These are phyloP conservation scores for Isaurus tuberculatus DNA, from an alignment of 92 coral and sea anemone species.

Conservation along the genomic window DNA sequence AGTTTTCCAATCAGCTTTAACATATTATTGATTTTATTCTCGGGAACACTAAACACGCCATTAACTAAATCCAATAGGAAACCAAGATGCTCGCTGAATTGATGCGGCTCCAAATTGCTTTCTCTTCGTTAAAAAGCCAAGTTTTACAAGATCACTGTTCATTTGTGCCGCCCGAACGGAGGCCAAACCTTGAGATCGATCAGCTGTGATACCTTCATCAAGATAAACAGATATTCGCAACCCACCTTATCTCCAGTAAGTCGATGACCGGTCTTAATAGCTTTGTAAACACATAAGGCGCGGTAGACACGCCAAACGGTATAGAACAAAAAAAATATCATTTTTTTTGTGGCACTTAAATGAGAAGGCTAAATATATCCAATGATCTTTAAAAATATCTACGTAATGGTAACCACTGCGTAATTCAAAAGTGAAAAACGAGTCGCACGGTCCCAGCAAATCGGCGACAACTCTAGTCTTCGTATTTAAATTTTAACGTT, in stretches of 20 bases:
- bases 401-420: conserved; percentile 40
- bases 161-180: conserved; percentile 26
- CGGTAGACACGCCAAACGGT: conserved; percentile 28
- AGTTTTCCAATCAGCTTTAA: not conserved
- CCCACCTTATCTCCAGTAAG: conserved; percentile 47
- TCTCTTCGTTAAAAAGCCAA: conserved; percentile 62
- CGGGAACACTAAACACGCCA: conserved; percentile 29
- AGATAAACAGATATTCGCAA: conserved; percentile 58
- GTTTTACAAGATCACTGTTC: conserved; percentile 40
- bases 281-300: conserved; percentile 38
- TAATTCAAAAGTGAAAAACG: conserved; percentile 36
- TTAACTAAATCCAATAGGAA: conserved; percentile 51
- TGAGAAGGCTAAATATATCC: conserved; percentile 38
- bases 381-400: conserved; percentile 22
- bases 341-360: not conserved
- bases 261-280: conserved; percentile 28
- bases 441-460: not conserved
- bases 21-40: conserved; percentile 6
- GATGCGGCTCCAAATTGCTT: conserved; percentile 54
- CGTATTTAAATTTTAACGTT: not conserved
- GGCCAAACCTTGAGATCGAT: conserved; percentile 37
- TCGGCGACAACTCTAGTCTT: not conserved
- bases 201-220: conserved; percentile 65
- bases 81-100: conserved; percentile 57
- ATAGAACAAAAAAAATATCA: not conserved